phyloP scores from a whole-genome alignment of 2,888 invertebrate genomes.

The Andrena camellia region DNA sequence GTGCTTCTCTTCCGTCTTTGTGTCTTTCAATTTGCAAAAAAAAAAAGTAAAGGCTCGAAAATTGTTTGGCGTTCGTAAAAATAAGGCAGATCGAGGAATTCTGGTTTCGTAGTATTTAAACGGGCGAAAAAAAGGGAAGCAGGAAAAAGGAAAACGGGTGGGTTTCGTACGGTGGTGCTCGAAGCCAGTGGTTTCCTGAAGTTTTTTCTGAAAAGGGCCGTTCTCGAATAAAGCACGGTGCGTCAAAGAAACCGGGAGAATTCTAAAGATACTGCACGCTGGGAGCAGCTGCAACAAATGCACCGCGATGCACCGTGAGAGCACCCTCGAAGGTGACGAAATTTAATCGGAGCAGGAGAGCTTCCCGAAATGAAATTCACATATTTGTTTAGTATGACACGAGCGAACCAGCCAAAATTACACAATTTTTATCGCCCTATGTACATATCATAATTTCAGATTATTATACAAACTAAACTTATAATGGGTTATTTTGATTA shows the following conservation, averaged over 20 bases:
- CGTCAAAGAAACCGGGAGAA: constrained; percentile 56
- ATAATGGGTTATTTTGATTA: background rate
- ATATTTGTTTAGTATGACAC: background rate
- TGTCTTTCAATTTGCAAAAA: background rate
- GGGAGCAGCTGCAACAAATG: constrained; percentile 62
- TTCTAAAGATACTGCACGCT: constrained; percentile 63
- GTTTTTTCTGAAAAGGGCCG: constrained; percentile 27
- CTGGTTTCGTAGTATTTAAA: background rate
- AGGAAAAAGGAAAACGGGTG: background rate
- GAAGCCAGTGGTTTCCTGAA: constrained; percentile 13
- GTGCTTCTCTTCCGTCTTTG: no score
- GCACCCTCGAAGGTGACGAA: constrained; percentile 31
- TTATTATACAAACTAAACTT: background rate
- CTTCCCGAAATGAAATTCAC: constrained; percentile 3
- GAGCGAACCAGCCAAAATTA: background rate
- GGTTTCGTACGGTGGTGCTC: constrained; percentile 6
- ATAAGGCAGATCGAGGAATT: background rate
- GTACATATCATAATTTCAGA: background rate
- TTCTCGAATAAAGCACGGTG: constrained; percentile 44
- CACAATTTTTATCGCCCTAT: background rate
- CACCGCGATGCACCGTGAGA: constrained; percentile 20
- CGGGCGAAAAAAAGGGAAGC: constrained; percentile 2
- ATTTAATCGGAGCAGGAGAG: constrained; percentile 38
- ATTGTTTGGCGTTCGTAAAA: constrained; percentile 8
- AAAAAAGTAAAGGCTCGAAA: background rate